Evolutionary conservation across 2,888 invertebrate species (phyloP).

Genomic region (Synanthedon myopaeformis): DNA sequence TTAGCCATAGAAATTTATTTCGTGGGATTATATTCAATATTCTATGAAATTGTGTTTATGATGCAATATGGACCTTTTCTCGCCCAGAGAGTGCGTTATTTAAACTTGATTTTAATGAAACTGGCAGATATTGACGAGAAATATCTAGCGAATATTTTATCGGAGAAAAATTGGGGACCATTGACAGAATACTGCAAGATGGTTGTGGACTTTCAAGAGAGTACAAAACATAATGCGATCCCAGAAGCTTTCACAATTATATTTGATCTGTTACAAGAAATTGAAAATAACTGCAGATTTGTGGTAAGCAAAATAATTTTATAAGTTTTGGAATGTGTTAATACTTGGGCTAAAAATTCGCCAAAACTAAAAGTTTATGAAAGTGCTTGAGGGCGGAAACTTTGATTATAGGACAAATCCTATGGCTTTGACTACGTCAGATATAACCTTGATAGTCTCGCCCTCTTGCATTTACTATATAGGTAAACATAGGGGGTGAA

Average conservation of each 20-base stretch:
- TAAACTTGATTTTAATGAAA: conserved; percentile 42
- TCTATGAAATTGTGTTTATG: neutral
- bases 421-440: too few species aligned
- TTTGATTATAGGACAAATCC: too few species aligned
- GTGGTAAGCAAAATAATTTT: conserved; percentile 21
- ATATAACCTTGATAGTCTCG: too few species aligned
- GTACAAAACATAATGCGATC: conserved; percentile 20
- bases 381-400: too few species aligned
- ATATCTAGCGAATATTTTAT: conserved; percentile 26
- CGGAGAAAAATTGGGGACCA: neutral
- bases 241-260: conserved; percentile 23
- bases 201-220: conserved; percentile 18
- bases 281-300: conserved; percentile 25
- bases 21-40: neutral
- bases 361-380: too few species aligned
- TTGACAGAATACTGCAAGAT: conserved; percentile 13
- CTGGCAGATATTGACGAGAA: conserved; percentile 24
- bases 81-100: conserved; percentile 28
- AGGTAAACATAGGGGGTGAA: too few species aligned
- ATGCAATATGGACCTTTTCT: conserved; percentile 12
- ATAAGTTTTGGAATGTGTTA: too few species aligned
- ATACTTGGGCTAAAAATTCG: too few species aligned
- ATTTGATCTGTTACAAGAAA: conserved; percentile 19
- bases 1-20: neutral
- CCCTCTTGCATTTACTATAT: too few species aligned